phyloP scores from a whole-genome alignment of 2,888 invertebrate species.

The Parnassius glacialis region DNA sequence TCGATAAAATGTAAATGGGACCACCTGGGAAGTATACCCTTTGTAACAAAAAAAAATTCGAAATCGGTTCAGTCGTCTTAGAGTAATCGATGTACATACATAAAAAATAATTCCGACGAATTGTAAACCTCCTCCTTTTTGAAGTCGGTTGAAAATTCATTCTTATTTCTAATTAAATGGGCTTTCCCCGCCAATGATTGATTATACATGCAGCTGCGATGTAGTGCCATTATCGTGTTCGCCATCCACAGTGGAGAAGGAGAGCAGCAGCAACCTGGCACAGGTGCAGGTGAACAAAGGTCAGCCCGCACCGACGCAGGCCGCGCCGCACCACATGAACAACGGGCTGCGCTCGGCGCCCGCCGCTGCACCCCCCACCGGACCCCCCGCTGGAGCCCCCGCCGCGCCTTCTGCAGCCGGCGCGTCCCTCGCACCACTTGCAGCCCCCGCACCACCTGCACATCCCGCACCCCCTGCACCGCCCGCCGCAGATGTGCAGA shows the following conservation, averaged over 20 bases:
- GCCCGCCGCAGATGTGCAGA: conserved; percentile 87
- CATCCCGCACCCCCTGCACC: conserved; percentile 32
- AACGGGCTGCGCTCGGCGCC: conserved; percentile 58
- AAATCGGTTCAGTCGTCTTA: too few species aligned
- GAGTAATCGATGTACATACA: too few species aligned
- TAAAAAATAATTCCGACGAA: too few species aligned
- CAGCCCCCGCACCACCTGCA: conserved; percentile 50
- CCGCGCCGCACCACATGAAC: conserved; percentile 75
- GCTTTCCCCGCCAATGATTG: too few species aligned
- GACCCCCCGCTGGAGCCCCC: conserved; percentile 26
- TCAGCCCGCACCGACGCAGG: conserved; percentile 65
- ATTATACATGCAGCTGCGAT: background rate
- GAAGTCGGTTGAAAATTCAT: too few species aligned
- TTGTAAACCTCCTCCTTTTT: too few species aligned
- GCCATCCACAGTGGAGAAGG: conserved; percentile 52
- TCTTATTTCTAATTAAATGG: too few species aligned
- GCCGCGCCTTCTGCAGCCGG: conserved; percentile 31
- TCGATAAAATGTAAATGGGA: too few species aligned
- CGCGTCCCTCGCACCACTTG: conserved; percentile 67
- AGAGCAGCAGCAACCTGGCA: conserved; percentile 65
- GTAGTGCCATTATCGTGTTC: background rate
- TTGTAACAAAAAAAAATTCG: too few species aligned
- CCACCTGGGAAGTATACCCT: too few species aligned
- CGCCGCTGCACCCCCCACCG: conserved; percentile 32
- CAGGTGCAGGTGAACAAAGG: conserved; percentile 74